These are phyloP conservation scores for Trissonchulus sp. DNA, from an alignment of 2,888 invertebrate species.

Conservation along the genomic window DNA sequence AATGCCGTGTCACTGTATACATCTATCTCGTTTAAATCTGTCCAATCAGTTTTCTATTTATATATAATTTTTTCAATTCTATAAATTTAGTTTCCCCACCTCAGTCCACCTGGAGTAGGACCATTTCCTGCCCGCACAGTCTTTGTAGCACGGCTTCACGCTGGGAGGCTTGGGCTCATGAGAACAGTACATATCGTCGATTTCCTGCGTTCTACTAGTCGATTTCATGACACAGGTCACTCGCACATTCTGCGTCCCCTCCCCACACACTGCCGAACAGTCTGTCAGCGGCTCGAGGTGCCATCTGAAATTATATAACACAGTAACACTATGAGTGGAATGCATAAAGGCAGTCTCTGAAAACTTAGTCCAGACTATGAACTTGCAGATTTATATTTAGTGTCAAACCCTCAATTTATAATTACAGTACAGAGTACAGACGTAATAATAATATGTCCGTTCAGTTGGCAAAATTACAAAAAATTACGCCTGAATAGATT, in stretches of 20 bases:
- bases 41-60: no score
- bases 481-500: no score
- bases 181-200: slow-evolving; percentile 42
- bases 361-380: no score
- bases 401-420: no score
- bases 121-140: slow-evolving; percentile 54
- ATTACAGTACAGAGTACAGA: no score
- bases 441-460: neutral
- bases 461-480: neutral
- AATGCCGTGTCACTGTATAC: no score
- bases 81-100: no score
- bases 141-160: slow-evolving; percentile 49
- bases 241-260: slow-evolving; percentile 47
- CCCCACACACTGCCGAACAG: slow-evolving; percentile 54
- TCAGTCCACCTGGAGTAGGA: slow-evolving; percentile 54
- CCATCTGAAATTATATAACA: slow-evolving; percentile 48
- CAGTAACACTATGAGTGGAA: neutral
- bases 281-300: slow-evolving; percentile 45
- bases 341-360: slow-evolving; percentile 1
- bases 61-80: no score
- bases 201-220: slow-evolving; percentile 37
- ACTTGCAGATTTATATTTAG: no score
- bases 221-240: slow-evolving; percentile 49
- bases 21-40: no score
- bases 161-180: slow-evolving; percentile 46